phyloP scores from a whole-genome alignment of 1,140 invertebrate species.

The Diorhabda carinulata region DNA sequence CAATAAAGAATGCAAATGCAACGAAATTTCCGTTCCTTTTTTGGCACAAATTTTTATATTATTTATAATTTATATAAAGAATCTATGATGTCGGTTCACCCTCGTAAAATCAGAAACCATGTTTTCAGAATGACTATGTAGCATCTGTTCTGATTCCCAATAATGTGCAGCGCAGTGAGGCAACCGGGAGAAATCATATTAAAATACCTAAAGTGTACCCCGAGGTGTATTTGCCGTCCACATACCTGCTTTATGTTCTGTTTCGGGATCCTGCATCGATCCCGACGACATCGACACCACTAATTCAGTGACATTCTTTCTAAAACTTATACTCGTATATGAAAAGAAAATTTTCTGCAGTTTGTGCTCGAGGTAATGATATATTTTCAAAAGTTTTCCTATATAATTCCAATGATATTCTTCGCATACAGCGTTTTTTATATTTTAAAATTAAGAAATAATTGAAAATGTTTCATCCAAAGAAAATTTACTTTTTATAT shows the following conservation, averaged over 20 bases:
- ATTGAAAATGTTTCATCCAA: too few relatives aligned
- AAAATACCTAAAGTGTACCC: slow-evolving; percentile 42
- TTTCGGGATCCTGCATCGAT: slow-evolving; percentile 36
- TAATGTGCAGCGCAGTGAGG: slow-evolving; percentile 35
- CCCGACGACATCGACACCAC: slow-evolving; percentile 6
- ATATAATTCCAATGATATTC: too few relatives aligned
- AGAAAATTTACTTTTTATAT: too few relatives aligned
- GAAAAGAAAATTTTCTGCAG: not conserved
- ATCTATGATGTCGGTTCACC: not conserved
- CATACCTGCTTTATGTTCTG: slow-evolving; percentile 39
- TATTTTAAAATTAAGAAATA: too few relatives aligned
- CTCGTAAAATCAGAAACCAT: slow-evolving; percentile 4
- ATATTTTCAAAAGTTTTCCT: too few relatives aligned
- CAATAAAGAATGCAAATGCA: too few relatives aligned
- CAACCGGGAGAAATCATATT: slow-evolving; percentile 43
- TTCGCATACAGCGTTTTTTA: too few relatives aligned
- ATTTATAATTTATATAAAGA: too few relatives aligned
- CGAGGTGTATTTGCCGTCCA: slow-evolving; percentile 40
- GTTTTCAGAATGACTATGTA: slow-evolving; percentile 34
- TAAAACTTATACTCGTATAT: not conserved
- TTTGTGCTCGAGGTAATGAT: not conserved
- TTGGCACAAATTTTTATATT: too few relatives aligned
- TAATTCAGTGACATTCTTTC: slow-evolving; percentile 25
- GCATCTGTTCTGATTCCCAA: slow-evolving; percentile 44
- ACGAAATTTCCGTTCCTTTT: too few relatives aligned